Evolutionary conservation across 1,140 invertebrate genomes (phyloP).

Genomic region (Drosophila subpulchrella): DNA sequence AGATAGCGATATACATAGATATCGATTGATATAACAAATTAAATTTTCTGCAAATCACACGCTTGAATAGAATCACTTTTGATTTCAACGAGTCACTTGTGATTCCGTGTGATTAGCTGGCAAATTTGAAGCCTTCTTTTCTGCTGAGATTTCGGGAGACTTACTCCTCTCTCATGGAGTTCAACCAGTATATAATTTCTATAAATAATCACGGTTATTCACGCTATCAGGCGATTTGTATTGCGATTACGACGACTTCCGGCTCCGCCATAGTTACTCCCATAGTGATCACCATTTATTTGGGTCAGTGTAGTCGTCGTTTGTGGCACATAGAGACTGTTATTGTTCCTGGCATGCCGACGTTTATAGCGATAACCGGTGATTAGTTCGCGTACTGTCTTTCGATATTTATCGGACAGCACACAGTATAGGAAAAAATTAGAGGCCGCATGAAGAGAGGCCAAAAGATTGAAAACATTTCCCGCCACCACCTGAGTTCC

Average conservation of each 20-base stretch:
- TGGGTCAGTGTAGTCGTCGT: slow-evolving; percentile 66
- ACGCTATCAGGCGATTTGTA: slow-evolving; percentile 61
- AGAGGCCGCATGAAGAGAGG: slow-evolving; percentile 89
- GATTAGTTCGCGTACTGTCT: slow-evolving; percentile 89
- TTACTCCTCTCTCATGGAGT: slow-evolving; percentile 1
- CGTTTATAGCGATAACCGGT: slow-evolving; percentile 82
- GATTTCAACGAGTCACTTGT: slow-evolving; percentile 4
- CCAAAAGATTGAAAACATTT: slow-evolving; percentile 90
- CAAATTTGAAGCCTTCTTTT: slow-evolving; percentile 5
- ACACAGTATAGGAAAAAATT: slow-evolving; percentile 93
- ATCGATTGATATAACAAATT: slow-evolving; percentile 20
- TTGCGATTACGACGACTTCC: slow-evolving; percentile 47
- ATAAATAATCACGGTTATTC: slow-evolving; percentile 10
- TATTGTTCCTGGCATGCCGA: slow-evolving; percentile 68
- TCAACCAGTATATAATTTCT: background rate
- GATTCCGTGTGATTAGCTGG: slow-evolving; percentile 6
- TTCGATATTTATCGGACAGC: slow-evolving; percentile 91
- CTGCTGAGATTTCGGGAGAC: background rate
- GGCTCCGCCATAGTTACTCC: slow-evolving; percentile 22
- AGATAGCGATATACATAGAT: slow-evolving; percentile 18
- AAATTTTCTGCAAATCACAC: slow-evolving; percentile 13
- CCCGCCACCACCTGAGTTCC: slow-evolving; percentile 85
- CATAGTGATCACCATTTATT: slow-evolving; percentile 49
- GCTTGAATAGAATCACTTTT: slow-evolving; percentile 2
- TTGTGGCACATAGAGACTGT: slow-evolving; percentile 70